phyloP scores from a whole-genome alignment of 2,888 invertebrate species.

The Eristalis intricaria region DNA sequence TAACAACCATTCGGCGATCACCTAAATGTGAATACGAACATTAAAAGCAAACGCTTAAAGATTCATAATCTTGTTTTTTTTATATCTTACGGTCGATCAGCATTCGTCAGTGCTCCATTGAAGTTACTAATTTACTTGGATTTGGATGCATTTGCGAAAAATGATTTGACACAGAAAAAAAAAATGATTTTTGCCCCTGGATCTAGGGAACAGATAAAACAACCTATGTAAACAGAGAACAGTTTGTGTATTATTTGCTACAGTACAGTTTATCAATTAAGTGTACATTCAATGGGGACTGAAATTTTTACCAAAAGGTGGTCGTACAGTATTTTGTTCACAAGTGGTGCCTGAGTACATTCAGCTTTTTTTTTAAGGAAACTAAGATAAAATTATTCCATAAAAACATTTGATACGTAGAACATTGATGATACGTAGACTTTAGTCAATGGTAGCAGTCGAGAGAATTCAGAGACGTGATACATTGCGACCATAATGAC shows the following conservation, averaged over 20 bases:
- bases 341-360: too few species aligned
- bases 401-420: too few species aligned
- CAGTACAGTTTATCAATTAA: background rate
- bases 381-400: too few species aligned
- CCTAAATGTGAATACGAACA: background rate
- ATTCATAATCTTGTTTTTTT: background rate
- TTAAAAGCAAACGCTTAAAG: background rate
- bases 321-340: too few species aligned
- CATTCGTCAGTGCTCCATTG: background rate
- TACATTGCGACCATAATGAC: too few species aligned
- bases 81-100: background rate
- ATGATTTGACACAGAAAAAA: background rate
- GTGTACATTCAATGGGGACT: background rate
- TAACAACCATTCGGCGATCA: slow-evolving; percentile 12
- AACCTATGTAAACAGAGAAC: background rate
- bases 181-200: background rate
- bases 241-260: background rate
- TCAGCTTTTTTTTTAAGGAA: too few species aligned
- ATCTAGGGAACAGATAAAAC: background rate
- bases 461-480: too few species aligned
- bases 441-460: too few species aligned
- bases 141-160: background rate
- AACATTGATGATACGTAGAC: too few species aligned
- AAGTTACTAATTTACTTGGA: background rate
- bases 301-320: too few species aligned